phyloP scores from a whole-genome alignment of 2,797 vertebrate genomes.

The Chelidonichthys spinosus region DNA sequence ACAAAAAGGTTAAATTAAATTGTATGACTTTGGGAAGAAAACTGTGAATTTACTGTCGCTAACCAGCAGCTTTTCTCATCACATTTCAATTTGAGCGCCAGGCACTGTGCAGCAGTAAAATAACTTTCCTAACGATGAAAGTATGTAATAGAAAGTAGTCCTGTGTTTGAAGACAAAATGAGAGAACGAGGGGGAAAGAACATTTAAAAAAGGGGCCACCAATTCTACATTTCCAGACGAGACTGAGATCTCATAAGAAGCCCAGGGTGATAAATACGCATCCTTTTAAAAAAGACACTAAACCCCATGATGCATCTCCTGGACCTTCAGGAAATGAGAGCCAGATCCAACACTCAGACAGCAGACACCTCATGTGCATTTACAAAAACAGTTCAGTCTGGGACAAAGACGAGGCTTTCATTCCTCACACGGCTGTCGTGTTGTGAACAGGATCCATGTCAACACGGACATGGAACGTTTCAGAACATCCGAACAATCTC shows the following conservation, averaged over 20 bases:
- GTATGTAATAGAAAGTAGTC: slow-evolving; percentile 24
- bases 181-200: slow-evolving; percentile 5
- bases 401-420: slow-evolving; percentile 42
- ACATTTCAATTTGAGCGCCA: slow-evolving; percentile 55
- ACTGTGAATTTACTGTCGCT: slow-evolving; percentile 55
- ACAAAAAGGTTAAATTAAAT: slow-evolving; percentile 5
- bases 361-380: slow-evolving; percentile 34
- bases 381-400: slow-evolving; percentile 36
- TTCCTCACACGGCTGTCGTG: slow-evolving; percentile 26
- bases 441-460: slow-evolving; percentile 37
- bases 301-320: slow-evolving; percentile 34
- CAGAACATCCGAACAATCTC: slow-evolving; percentile 69
- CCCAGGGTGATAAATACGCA: slow-evolving; percentile 19
- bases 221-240: slow-evolving; percentile 23
- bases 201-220: not conserved
- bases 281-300: slow-evolving; percentile 33
- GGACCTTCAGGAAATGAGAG: slow-evolving; percentile 54
- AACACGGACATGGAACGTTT: slow-evolving; percentile 26
- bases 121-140: slow-evolving; percentile 31
- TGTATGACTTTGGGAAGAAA: slow-evolving; percentile 25
- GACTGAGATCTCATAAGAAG: slow-evolving; percentile 14
- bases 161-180: slow-evolving; percentile 17
- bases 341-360: slow-evolving; percentile 43
- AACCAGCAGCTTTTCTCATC: slow-evolving; percentile 77
- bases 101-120: slow-evolving; percentile 60